These are phyloP conservation scores for Varanus komodoensis DNA, from an alignment of 2,113 vertebrate species.

Conservation along the genomic window DNA sequence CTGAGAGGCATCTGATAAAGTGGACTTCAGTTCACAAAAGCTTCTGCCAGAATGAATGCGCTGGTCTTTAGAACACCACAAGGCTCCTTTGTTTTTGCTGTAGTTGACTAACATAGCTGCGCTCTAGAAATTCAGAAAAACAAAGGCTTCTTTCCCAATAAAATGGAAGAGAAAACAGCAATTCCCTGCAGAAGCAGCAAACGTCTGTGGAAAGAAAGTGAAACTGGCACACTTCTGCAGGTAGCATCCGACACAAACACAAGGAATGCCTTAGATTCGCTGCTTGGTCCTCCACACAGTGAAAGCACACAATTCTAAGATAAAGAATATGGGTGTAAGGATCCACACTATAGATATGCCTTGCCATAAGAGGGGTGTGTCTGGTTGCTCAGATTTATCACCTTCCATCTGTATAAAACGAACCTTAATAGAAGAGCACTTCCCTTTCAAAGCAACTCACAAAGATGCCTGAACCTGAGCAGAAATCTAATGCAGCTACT, in stretches of 20 bases:
- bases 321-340: not conserved
- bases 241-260: not conserved
- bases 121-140: slow-evolving; percentile 17
- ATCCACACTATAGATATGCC: slow-evolving; percentile 42
- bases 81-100: not conserved
- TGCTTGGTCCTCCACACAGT: not conserved
- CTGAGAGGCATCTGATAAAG: too few species aligned
- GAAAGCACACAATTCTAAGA: not conserved
- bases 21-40: too few species aligned
- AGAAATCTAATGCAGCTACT: not conserved
- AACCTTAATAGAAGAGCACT: not conserved
- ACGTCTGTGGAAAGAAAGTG: slow-evolving; percentile 7
- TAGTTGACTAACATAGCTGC: too few species aligned
- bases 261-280: accelerated
- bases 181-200: not conserved
- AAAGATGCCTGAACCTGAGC: not conserved
- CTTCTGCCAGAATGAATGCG: too few species aligned
- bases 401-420: not conserved
- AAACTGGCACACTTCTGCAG: accelerated
- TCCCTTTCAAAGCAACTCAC: not conserved
- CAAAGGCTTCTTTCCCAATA: slow-evolving; percentile 22
- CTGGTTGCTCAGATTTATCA: not conserved
- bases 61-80: too few species aligned
- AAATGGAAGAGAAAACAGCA: not conserved
- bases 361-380: slow-evolving; percentile 22